These are phyloP conservation scores for Lemur catta DNA, from an alignment of 2,797 vertebrate genomes.

Conservation along the genomic window DNA sequence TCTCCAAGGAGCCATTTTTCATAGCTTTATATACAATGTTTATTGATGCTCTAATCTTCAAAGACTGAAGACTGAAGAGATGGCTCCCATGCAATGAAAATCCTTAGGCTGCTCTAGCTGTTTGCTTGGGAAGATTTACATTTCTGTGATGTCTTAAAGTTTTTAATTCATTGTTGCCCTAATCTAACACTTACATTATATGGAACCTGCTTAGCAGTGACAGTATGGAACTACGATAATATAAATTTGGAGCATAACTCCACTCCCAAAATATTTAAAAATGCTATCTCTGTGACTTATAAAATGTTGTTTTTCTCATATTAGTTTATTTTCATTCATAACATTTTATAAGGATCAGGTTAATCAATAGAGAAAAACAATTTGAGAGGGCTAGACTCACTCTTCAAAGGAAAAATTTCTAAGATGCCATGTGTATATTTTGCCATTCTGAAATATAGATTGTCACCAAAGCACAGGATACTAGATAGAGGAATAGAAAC, in stretches of 20 bases:
- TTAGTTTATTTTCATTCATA: not conserved
- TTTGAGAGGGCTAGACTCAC: not conserved
- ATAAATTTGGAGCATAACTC: not conserved
- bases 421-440: not conserved
- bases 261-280: not conserved
- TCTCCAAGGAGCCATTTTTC: conserved; percentile 65
- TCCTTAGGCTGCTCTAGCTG: not conserved
- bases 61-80: conserved; percentile 43
- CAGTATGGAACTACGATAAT: not conserved
- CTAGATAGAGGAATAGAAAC: not conserved
- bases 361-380: not conserved
- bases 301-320: not conserved
- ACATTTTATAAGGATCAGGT: not conserved
- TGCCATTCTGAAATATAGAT: not conserved
- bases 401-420: not conserved
- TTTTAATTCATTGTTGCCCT: conserved; percentile 11
- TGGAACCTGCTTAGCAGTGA: not conserved
- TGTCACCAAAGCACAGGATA: not conserved
- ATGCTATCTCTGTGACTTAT: not conserved
- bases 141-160: not conserved
- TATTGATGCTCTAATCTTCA: conserved; percentile 66
- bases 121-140: conserved; percentile 42
- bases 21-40: conserved; percentile 47
- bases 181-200: not conserved
- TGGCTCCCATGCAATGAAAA: conserved; percentile 27